Conservation (phyloP, 2,888 invertebrate genomes). For the Physocephala rufipes region DNA sequence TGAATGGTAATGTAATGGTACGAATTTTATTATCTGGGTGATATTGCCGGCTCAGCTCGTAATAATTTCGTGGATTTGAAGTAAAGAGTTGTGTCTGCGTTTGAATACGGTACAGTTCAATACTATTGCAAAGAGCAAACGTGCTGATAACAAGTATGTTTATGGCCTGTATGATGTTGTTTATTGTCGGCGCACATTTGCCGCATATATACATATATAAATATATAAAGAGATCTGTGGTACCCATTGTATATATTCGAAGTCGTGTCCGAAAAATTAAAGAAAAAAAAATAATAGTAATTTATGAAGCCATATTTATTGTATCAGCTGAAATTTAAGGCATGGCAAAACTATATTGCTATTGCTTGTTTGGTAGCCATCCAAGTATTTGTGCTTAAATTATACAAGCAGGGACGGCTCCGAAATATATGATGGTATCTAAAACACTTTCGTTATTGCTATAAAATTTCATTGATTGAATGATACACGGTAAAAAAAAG, state of each 20-base stretch:
- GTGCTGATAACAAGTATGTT: constrained; percentile 21
- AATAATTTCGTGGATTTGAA: constrained; percentile 8
- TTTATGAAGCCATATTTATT: neutral
- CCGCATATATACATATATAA: constrained; percentile 1
- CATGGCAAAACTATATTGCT: too few relatives aligned
- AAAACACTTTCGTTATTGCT: too few relatives aligned
- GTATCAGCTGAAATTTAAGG: neutral
- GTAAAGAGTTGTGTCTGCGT: constrained; percentile 12
- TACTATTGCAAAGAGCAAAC: too few relatives aligned
- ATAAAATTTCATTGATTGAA: too few relatives aligned
- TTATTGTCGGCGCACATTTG: constrained; percentile 10
- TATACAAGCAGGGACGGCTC: too few relatives aligned
- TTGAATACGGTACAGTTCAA: constrained; percentile 18
- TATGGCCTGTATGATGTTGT: neutral
- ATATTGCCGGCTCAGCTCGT: neutral
- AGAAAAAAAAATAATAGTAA: neutral
- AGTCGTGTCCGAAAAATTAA: constrained; percentile 18
- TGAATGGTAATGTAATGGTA: neutral
- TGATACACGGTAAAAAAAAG: too few relatives aligned
- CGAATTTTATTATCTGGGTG: neutral
- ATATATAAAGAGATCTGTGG: constrained; percentile 17
- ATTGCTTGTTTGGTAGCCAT: too few relatives aligned
- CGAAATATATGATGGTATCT: too few relatives aligned
- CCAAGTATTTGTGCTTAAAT: too few relatives aligned
- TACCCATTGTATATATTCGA: constrained; percentile 1